Evolutionary conservation across 2,113 vertebrate species (phyloP).

Genomic region (Tragelaphus imberbis): DNA sequence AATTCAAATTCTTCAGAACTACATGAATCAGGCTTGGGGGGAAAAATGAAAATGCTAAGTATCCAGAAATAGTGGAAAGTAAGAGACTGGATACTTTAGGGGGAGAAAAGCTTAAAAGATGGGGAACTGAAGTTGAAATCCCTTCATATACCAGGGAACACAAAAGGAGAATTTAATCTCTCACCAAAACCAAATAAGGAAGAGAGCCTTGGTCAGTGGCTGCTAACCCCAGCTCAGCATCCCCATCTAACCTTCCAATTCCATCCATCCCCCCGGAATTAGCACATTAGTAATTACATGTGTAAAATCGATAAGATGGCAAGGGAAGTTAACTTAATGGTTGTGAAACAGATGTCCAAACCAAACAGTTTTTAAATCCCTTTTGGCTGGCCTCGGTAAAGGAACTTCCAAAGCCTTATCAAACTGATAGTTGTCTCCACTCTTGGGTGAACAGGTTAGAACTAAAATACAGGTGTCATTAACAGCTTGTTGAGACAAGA

Average conservation of each 20-base stretch:
- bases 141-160: background rate
- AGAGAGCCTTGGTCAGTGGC: background rate
- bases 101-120: background rate
- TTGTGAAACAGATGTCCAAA: background rate
- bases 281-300: background rate
- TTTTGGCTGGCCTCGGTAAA: background rate
- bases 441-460: background rate
- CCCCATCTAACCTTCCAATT: background rate
- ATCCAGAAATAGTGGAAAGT: background rate
- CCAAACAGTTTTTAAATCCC: background rate
- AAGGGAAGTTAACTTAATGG: background rate
- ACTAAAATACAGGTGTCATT: background rate
- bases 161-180: background rate
- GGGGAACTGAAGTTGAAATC: background rate
- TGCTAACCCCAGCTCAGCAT: background rate
- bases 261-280: background rate
- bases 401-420: background rate
- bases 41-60: background rate
- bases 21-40: background rate
- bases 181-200: background rate
- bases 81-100: background rate
- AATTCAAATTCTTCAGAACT: conserved; percentile 14
- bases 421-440: background rate
- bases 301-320: background rate
- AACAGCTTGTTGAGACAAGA: background rate